Evolutionary conservation across 2,888 invertebrate genomes (phyloP).

Genomic region (Heliconius ismenius): DNA sequence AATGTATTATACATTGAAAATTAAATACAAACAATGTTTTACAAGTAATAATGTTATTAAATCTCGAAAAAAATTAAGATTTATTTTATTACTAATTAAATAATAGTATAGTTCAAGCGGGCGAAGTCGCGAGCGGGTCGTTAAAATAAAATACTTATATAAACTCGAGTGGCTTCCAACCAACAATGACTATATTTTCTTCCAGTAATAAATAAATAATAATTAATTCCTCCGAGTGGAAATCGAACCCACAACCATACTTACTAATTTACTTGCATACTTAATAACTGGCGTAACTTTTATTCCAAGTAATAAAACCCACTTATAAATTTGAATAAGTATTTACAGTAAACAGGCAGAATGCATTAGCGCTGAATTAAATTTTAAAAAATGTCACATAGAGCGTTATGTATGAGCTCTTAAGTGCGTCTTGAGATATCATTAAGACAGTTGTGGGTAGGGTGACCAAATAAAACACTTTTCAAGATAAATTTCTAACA

Average conservation of each 20-base stretch:
- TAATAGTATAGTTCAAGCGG: too few relatives aligned
- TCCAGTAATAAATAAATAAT: background rate
- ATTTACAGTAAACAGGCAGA: constrained; percentile 77
- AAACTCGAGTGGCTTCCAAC: background rate
- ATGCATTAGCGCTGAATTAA: constrained; percentile 79
- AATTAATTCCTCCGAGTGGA: background rate
- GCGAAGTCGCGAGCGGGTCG: too few relatives aligned
- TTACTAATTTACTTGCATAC: background rate
- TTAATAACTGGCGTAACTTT: constrained; percentile 1
- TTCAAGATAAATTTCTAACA: background rate
- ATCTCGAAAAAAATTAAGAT: too few relatives aligned
- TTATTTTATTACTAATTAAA: too few relatives aligned
- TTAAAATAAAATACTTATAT: background rate
- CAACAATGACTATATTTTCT: background rate
- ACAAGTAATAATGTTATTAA: too few relatives aligned
- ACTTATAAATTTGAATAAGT: constrained; percentile 80
- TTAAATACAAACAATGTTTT: too few relatives aligned
- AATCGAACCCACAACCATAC: background rate
- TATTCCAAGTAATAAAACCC: constrained; percentile 46
- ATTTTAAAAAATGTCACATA: constrained; percentile 80
- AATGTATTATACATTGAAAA: too few relatives aligned
- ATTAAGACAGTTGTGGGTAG: constrained; percentile 67
- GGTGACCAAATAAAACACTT: constrained; percentile 20
- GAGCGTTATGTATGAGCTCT: constrained; percentile 79
- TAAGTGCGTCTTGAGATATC: constrained; percentile 79